A percentile compares a stretch with the other conserved stretches of the same genome.
phyloP scores from a whole-genome alignment of 1,140 invertebrate genomes.

The Halictus rubicundus region DNA sequence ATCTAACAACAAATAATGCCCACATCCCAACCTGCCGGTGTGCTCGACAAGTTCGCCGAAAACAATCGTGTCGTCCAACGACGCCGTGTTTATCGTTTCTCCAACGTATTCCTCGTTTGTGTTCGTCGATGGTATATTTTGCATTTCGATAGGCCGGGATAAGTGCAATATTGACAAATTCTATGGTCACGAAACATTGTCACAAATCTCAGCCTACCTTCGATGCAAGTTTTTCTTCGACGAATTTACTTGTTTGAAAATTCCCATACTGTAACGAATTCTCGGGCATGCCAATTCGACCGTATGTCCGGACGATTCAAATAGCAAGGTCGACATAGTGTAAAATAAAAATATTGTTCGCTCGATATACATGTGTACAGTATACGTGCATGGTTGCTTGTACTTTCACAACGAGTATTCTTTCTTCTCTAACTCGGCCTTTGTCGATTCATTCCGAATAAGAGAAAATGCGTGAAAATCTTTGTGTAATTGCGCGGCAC shows the following conservation, averaged over 20 bases:
- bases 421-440: constrained; percentile 64
- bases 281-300: no score
- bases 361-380: not conserved
- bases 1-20: constrained; percentile 77
- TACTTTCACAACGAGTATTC: no score
- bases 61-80: not conserved
- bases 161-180: constrained; percentile 78
- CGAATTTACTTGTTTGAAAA: not conserved
- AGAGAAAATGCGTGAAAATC: constrained; percentile 30
- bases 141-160: constrained; percentile 81
- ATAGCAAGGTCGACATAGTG: not conserved
- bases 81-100: not conserved
- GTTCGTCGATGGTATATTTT: constrained; percentile 59
- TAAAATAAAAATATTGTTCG: no score
- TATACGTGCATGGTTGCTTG: not conserved
- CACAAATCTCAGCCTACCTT: constrained; percentile 79
- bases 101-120: constrained; percentile 22
- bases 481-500: no score
- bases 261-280: not conserved
- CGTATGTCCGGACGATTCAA: no score
- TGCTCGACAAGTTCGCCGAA: constrained; percentile 37
- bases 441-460: constrained; percentile 70
- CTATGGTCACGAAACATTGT: constrained; percentile 74
- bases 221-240: constrained; percentile 65
- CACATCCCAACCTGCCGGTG: constrained; percentile 74